Evolutionary conservation across 2,113 vertebrate genomes (phyloP).

Genomic region (Heloderma charlesbogerti): DNA sequence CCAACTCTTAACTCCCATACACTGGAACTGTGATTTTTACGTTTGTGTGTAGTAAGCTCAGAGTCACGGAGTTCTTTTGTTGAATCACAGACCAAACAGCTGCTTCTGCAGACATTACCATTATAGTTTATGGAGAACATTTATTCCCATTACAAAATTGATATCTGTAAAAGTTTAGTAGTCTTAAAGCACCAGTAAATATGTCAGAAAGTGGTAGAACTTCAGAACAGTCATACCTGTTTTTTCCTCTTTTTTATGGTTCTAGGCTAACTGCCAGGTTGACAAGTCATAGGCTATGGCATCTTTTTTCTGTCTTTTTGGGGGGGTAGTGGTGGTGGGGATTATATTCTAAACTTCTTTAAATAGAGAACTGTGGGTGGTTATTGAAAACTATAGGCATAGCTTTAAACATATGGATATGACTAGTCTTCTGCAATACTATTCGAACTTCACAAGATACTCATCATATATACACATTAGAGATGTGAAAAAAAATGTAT

Average conservation of each 20-base stretch:
- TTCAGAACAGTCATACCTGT: slow-evolving; percentile 1
- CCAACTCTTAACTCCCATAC: background rate
- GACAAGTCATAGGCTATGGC: background rate
- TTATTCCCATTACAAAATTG: background rate
- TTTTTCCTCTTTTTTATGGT: background rate
- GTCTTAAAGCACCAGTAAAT: slow-evolving; percentile 28
- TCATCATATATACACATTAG: background rate
- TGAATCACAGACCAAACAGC: slow-evolving; percentile 35
- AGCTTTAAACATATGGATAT: background rate
- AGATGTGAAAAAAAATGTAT: background rate
- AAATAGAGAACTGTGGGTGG: slow-evolving; percentile 17
- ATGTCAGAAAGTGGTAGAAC: slow-evolving; percentile 11
- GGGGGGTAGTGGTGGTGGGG: background rate
- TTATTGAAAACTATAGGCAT: background rate
- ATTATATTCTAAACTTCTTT: slow-evolving; percentile 28
- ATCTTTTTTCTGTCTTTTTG: background rate
- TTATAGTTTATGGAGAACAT: slow-evolving; percentile 10
- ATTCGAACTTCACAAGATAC: background rate
- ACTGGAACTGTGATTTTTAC: background rate
- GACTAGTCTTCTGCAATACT: slow-evolving; percentile 1
- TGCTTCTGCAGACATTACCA: slow-evolving; percentile 27
- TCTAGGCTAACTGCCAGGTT: slow-evolving; percentile 26
- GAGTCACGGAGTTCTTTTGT: slow-evolving; percentile 15
- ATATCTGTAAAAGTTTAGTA: slow-evolving; percentile 41
- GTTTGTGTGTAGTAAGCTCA: slow-evolving; percentile 9